These are phyloP conservation scores for cattle (Bos taurus) DNA, from an alignment of 2,113 vertebrate species.

Conservation along the genomic window ARS-UCD2.0 NC_037346.1:23105001-23105500, in stretches of 20 bases:
- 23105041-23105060: neutral
- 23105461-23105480: neutral
- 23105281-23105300: neutral
- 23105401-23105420: slow-evolving; percentile 7
- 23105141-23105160: neutral
- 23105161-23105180: neutral
- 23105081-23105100: neutral
- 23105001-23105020: neutral
- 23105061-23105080: neutral
- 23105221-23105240: neutral
- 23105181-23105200: neutral
- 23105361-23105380: neutral
- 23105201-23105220: neutral
- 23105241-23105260: neutral
- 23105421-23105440: slow-evolving; percentile 2
- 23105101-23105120: neutral
- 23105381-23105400: neutral
- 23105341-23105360: neutral
- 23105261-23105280: neutral
- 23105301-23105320: neutral
- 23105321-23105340: neutral
- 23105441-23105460: slow-evolving; percentile 9
- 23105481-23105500: slow-evolving; percentile 66
- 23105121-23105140: neutral
- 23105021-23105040: neutral